Base-by-base conservation (phyloP, 2,113 vertebrate genomes). In the Tinamus guttatus region DNA sequence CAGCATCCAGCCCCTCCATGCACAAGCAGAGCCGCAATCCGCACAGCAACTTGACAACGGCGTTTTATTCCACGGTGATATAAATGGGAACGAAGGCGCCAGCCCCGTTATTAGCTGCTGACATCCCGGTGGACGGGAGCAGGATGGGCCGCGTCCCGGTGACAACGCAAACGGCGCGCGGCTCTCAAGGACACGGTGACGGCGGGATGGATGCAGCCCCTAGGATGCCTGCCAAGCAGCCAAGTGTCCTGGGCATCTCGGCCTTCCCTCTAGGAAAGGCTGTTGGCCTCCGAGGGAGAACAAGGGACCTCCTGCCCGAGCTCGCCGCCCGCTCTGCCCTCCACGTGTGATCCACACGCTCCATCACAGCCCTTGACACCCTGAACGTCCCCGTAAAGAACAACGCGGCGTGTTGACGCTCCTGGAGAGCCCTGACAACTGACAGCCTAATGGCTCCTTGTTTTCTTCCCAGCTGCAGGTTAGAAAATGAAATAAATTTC, bases 401-500 rank as follows among this genome's bases (percentile, higher is more conserved):
- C 95, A 90, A 70, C 85, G 89, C 54, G 85, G 96, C 87, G 94
- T 36, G 38, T 89, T 93, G 96, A 96, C 86, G 95, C 79, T 80
- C 90, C 95, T 78, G 81, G 82, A 96, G 96, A 97, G 68, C 91
- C 83, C 75, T 56, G 84, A 96, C 93, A 95, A 96, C 92, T 95
- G 94, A 96, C 84, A 95, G 96, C 86, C 90, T 96, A 96, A 97
- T 97, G 94, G 89, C 71, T 85, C 87, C 95, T 94, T 96, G 94
- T 96, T 97, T 97, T 90, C 87, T 94, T 91, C 94, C 93, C 85
- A 94, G 95, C 94, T 77, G 90, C 90, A 94, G 92, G 92, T 91
- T 92, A n/a, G 86, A 96, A 97, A 94, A 95, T 75, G 78, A 98
- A 96, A 93, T 96, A 96, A 96, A 85, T 91, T 96, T 92, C 93